phyloP scores from a whole-genome alignment of 2,113 vertebrate genomes.

The Tyto alba region DNA sequence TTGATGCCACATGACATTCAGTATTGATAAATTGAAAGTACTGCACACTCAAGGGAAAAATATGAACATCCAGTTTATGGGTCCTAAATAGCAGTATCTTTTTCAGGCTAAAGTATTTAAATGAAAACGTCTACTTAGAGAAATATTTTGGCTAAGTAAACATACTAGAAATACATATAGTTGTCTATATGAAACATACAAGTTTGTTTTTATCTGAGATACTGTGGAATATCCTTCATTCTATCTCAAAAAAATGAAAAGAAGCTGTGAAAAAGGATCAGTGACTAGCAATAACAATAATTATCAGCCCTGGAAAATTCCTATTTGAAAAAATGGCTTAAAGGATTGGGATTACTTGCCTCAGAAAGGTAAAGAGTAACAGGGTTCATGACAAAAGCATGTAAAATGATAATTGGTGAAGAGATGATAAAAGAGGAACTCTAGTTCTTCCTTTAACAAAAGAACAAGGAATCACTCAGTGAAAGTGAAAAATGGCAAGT shows the following conservation, averaged over 20 bases:
- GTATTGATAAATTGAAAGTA: neutral
- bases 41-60: neutral
- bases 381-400: neutral
- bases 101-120: neutral
- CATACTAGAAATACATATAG: neutral
- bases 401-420: neutral
- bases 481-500: neutral
- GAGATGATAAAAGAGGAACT: neutral
- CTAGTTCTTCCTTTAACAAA: neutral
- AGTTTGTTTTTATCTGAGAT: neutral
- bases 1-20: neutral
- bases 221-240: neutral
- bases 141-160: neutral
- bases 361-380: neutral
- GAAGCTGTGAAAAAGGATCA: neutral
- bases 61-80: neutral
- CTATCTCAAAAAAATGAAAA: neutral
- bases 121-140: neutral
- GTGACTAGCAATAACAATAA: neutral
- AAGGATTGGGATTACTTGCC: neutral
- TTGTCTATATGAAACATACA: neutral
- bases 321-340: neutral
- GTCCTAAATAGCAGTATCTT: neutral
- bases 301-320: neutral
- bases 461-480: neutral